phyloP scores from a whole-genome alignment of 2,797 vertebrate genomes.

The Ciconia nigra region DNA sequence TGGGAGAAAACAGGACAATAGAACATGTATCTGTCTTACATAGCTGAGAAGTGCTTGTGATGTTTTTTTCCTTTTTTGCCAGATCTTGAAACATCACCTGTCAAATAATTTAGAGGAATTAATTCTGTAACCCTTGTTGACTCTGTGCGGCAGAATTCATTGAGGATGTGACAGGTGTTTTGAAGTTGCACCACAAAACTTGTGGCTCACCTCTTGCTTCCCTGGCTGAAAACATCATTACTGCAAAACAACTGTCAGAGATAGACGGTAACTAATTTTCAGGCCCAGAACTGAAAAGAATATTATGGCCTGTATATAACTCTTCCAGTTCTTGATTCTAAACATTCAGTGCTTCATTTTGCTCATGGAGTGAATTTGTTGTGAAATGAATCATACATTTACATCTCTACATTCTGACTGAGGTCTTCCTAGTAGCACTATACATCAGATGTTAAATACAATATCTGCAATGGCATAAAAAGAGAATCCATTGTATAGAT shows the following conservation, averaged over 20 bases:
- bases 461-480: background rate
- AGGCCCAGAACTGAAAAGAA: background rate
- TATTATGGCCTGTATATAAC: background rate
- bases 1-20: background rate
- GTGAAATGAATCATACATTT: background rate
- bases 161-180: background rate
- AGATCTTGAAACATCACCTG: background rate
- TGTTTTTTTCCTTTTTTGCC: background rate
- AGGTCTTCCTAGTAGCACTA: background rate
- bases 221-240: background rate
- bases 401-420: background rate
- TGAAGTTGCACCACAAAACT: background rate
- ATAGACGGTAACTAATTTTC: background rate
- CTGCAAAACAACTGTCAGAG: background rate
- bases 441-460: background rate
- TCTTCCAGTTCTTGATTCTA: background rate
- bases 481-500: background rate
- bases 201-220: background rate
- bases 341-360: background rate
- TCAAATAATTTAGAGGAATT: constrained; percentile 4
- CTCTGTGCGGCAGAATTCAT: background rate
- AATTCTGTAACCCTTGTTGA: background rate
- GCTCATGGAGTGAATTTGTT: background rate
- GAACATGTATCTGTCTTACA: background rate
- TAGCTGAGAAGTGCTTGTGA: background rate